A percentile compares a stretch with the other conserved stretches of the same genome.
These are phyloP conservation scores for Catostomus latipinnis DNA, from an alignment of 2,797 vertebrate genomes.

Conservation along the genomic window DNA sequence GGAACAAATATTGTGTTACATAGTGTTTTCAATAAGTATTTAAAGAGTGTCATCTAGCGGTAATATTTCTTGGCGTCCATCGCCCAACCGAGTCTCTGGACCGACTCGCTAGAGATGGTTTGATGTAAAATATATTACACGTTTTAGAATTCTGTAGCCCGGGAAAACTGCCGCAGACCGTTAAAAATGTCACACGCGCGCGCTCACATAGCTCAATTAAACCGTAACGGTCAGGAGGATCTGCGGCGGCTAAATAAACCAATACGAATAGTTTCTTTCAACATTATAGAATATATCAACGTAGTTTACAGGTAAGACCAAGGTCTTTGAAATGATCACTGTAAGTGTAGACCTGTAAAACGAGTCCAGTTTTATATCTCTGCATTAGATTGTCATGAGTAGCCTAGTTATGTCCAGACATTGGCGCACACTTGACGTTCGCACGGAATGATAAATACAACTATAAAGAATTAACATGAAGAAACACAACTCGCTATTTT, in stretches of 20 bases:
- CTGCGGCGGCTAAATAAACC: background rate
- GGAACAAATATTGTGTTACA: too few species aligned
- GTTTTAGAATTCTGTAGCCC: slow-evolving; percentile 20
- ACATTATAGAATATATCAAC: background rate
- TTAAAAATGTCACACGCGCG: background rate
- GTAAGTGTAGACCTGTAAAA: background rate
- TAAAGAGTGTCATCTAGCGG: slow-evolving; percentile 1
- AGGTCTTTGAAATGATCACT: background rate
- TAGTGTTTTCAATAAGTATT: background rate
- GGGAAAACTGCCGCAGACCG: background rate
- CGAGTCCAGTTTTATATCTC: background rate
- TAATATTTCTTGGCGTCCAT: background rate
- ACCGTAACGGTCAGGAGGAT: background rate
- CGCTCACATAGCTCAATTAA: background rate
- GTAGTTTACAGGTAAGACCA: background rate
- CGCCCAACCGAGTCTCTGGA: background rate
- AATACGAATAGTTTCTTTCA: background rate
- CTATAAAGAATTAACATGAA: background rate
- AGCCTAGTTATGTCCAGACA: too few species aligned
- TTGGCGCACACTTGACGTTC: background rate
- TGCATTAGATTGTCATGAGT: background rate
- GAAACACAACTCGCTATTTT: too few species aligned
- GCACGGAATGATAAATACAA: background rate
- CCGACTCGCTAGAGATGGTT: slow-evolving; percentile 34
- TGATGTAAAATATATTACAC: too few species aligned